Conservation (phyloP, 2,888 invertebrate genomes). For the Pheosia gnoma region DNA sequence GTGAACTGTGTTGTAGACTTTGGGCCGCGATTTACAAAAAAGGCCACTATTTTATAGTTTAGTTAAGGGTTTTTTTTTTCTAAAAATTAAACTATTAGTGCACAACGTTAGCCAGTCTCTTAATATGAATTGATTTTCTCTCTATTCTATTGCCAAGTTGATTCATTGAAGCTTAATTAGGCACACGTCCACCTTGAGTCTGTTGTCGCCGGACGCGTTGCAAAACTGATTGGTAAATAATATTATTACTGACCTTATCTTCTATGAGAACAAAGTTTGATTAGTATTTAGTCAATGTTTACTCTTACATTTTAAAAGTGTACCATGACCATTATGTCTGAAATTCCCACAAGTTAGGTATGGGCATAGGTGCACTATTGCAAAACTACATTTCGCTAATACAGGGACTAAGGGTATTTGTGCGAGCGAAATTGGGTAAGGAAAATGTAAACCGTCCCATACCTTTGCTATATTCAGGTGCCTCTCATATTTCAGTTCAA, state of each 20-base stretch:
- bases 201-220: slow-evolving; percentile 17
- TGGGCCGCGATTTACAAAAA: neutral
- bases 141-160: slow-evolving; percentile 21
- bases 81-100: too few species aligned
- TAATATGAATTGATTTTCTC: slow-evolving; percentile 13
- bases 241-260: slow-evolving; percentile 5
- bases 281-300: too few species aligned
- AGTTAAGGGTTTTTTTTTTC: too few species aligned
- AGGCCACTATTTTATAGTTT: too few species aligned
- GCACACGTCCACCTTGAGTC: slow-evolving; percentile 34
- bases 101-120: neutral
- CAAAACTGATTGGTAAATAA: slow-evolving; percentile 6
- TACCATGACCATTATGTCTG: too few species aligned
- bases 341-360: too few species aligned
- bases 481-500: slow-evolving; percentile 6
- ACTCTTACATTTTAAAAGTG: too few species aligned
- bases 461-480: neutral
- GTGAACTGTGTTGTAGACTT: neutral
- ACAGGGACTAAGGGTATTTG: too few species aligned
- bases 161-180: slow-evolving; percentile 36
- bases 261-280: slow-evolving; percentile 12
- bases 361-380: too few species aligned
- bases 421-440: too few species aligned
- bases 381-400: too few species aligned
- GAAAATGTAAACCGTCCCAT: too few species aligned